Base-by-base conservation (phyloP, 2,888 invertebrate genomes). In the Athalia rosae region DNA sequence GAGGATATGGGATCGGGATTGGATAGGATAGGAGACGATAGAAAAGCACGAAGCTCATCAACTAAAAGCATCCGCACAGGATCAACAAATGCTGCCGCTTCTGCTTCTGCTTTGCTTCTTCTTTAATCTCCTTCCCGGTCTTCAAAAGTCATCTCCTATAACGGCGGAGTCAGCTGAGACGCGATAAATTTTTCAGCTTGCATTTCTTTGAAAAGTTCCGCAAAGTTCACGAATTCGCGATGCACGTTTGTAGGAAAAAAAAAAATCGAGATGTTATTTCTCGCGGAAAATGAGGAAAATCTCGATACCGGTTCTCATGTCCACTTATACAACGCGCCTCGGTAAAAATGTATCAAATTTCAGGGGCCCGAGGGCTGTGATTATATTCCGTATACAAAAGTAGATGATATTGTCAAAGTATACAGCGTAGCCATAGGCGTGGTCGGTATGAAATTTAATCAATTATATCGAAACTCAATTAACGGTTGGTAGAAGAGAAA, bases 1-100 rank as follows among this genome's bases (percentile, higher is more conserved):
- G 85, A 83, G 83, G 76, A 78, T 80, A 79, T 78, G 78, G 79
- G 74, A 83, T 83, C 83, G 82, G 83, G 82, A 86, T 86, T 85
- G 85, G 86, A 85, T 85, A 85, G 76, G 76, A 76, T 47, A 45
- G 73, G 81, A 82, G 81, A 78, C 76, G 76, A 76, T 74, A 85
- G 85, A 84, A 85, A 84, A 84, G 86, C 86, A 86, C 85, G 84
- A 83, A 87, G 86, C 87, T 89, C 89, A 89, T 89, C 89, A 88
- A 87, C 89, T 89, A 89, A 89, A 89, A 89, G 89, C 89, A 88
- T 89, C 85, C 85, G 85, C 85, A 83, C 80, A 86, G 86, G 83
- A 83, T 84, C 84, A 78, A 82, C 74, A 74, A 74, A 62, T 74
- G 41, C 47, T 41, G 28, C 28, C 28, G 28, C 28, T 28, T 28